phyloP scores from a whole-genome alignment of 2,888 invertebrate genomes.

The Omphaloscelis lunosa region DNA sequence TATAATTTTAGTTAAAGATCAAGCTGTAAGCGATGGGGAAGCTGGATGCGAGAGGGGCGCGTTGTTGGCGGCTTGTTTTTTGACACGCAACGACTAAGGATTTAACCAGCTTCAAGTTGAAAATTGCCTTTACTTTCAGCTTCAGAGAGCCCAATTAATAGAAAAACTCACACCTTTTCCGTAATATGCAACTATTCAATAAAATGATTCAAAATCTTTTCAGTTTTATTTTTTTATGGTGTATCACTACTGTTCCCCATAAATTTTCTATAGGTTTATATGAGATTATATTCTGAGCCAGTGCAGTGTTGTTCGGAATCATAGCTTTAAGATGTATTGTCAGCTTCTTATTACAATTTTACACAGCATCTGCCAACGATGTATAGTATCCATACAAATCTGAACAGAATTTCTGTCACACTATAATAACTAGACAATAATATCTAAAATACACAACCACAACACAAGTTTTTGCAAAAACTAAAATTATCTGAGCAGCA shows the following conservation, averaged over 20 bases:
- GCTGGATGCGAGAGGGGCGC: slow-evolving; percentile 24
- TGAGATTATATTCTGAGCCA: no score
- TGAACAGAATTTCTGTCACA: neutral
- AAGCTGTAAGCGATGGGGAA: slow-evolving; percentile 10
- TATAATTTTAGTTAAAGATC: slow-evolving; percentile 20
- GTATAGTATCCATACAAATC: neutral
- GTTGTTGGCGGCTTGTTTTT: slow-evolving; percentile 12
- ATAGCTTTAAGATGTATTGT: neutral
- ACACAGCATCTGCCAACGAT: neutral
- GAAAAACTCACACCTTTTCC: neutral
- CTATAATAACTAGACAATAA: neutral
- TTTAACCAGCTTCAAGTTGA: neutral
- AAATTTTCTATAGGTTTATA: no score
- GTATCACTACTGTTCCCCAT: no score
- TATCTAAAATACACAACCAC: neutral
- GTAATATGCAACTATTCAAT: neutral
- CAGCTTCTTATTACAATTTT: neutral
- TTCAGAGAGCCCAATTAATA: no score
- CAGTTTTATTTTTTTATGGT: no score
- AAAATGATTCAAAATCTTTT: neutral
- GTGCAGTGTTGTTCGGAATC: no score
- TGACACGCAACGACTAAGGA: neutral
- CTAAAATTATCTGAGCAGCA: neutral
- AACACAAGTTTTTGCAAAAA: no score
- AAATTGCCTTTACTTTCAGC: neutral